Base-by-base conservation (phyloP, 2,888 invertebrate genomes). In the Ornithoptera priamus region DNA sequence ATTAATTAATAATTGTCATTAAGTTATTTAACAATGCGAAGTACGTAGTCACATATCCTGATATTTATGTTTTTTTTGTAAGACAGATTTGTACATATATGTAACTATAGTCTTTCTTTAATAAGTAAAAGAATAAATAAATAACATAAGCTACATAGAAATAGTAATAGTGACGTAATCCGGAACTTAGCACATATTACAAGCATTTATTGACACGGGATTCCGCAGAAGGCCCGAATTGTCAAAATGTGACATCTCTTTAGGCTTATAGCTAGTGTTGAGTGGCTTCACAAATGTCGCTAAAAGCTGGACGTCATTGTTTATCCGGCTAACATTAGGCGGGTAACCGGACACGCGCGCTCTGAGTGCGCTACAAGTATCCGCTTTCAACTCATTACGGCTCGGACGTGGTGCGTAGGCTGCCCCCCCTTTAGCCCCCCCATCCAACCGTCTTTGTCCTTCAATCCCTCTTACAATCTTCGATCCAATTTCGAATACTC, bases 381-480 rank as follows among this genome's bases (percentile, higher is more conserved):
- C 92, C 90, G 92, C 92, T 92, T 92, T 92, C 92, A 92, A 92
- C 92, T 92, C 92, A 92, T 92, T 92, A 92, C 89, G 85, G 90
- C 80, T 85, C 87, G 90, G 90, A 91, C 91, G 91, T 90, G 89
- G 90, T 90, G 90, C 91, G 92, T 91, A 89, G 90, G 89, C 82
- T 76, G 79, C 71, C 79, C 77, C 80, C 69, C 70, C 74, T n/a
- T n/a, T 17, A 22, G 20, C 73, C 80, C 76, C 30, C 79, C 75
- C 80, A 74, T 75, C 79, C 76, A 76, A 68, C 79, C 84, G 84
- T 84, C 89, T 88, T 89, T 89, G 89, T 89, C 89, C 90, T 88
- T 89, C 90, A 85, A 90, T 89, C 89, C 88, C 89, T 89, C 87
- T 87, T 84, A 88, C 85, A 87, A 88, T 90, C 89, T 91, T 91